Percentiles rank a stretch among this genome's conserved stretches.
Evolutionary conservation across 2,797 vertebrate genomes (phyloP).

Genomic region (Spheniscus humboldti): DNA sequence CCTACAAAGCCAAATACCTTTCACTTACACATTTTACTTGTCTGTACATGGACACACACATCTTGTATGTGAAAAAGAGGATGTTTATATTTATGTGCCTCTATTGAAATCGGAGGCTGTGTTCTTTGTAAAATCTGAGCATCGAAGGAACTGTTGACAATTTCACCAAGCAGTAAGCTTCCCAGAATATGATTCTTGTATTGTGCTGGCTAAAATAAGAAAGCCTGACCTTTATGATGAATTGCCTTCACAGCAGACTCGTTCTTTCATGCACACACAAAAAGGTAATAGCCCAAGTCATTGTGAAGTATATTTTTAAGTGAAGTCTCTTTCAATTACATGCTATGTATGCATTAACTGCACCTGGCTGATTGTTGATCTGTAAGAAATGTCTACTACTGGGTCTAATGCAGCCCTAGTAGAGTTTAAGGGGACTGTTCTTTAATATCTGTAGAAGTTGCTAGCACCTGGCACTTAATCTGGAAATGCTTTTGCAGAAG

Average conservation of each 20-base stretch:
- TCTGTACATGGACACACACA: neutral
- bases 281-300: neutral
- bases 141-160: neutral
- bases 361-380: neutral
- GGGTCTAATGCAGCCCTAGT: neutral
- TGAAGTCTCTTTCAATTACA: neutral
- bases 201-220: neutral
- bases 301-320: neutral
- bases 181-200: neutral
- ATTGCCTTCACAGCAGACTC: neutral
- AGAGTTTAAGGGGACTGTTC: neutral
- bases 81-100: neutral
- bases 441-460: neutral
- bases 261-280: neutral
- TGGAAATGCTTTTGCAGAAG: neutral
- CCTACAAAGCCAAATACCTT: neutral
- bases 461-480: neutral
- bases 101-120: neutral
- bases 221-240: neutral
- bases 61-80: neutral
- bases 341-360: neutral
- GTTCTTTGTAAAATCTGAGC: neutral
- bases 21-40: neutral
- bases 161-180: neutral
- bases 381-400: neutral